Evolutionary conservation across 2,113 vertebrate genomes (phyloP).

Genomic region (Anarhynchus alexandrinus): DNA sequence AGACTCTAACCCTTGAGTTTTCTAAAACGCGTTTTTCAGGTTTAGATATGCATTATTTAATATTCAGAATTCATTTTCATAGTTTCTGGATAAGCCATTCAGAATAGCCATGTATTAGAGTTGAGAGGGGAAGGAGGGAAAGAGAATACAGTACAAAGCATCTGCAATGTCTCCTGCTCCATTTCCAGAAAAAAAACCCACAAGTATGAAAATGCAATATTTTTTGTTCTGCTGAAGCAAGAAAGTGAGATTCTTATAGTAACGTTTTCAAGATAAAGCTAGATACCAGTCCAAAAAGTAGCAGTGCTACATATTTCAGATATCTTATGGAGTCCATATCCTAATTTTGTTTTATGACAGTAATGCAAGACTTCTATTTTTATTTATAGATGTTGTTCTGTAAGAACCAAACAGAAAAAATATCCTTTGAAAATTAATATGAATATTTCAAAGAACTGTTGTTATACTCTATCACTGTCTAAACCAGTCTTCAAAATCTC

Average conservation of each 20-base stretch:
- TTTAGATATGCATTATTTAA: slow-evolving; percentile 34
- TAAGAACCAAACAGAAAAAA: neutral
- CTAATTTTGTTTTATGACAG: neutral
- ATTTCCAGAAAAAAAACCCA: neutral
- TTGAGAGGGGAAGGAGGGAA: neutral
- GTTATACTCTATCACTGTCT: neutral
- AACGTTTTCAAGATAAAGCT: neutral
- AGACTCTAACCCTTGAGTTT: neutral
- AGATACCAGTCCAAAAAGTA: neutral
- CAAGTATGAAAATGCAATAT: neutral
- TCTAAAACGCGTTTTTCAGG: slow-evolving; percentile 24
- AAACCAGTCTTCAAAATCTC: neutral
- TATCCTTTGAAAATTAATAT: neutral
- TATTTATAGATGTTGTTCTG: neutral
- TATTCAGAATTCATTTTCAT: slow-evolving; percentile 11
- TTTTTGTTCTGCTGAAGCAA: neutral
- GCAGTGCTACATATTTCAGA: neutral
- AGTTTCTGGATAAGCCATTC: neutral
- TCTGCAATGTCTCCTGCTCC: neutral
- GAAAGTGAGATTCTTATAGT: neutral
- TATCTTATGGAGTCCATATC: neutral
- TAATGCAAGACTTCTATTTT: neutral
- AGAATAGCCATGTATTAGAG: neutral
- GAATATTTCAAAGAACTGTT: neutral
- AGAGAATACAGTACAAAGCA: neutral